phyloP scores from a whole-genome alignment of 2,113 vertebrate species.

The Gymnocephalus cernua region DNA sequence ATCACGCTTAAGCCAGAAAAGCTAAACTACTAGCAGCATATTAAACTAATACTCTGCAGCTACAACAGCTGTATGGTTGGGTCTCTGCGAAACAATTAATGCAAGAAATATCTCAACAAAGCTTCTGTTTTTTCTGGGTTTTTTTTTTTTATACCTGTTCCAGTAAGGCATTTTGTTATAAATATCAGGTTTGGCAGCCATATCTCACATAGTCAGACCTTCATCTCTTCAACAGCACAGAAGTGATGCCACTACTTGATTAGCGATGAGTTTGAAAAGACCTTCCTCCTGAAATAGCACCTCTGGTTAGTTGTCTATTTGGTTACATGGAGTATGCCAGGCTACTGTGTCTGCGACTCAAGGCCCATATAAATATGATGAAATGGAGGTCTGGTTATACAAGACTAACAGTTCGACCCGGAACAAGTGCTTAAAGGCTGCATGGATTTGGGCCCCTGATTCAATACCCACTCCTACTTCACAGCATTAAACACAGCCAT shows the following conservation, averaged over 20 bases:
- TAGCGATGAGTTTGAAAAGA: neutral
- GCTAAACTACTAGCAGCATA: slow-evolving; percentile 36
- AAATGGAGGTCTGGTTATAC: slow-evolving; percentile 16
- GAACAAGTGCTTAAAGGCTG: slow-evolving; percentile 4
- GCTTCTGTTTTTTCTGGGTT: neutral
- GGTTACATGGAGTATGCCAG: neutral
- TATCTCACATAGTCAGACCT: slow-evolving; percentile 1
- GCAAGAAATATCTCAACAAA: neutral
- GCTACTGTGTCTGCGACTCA: neutral
- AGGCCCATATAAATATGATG: slow-evolving; percentile 1
- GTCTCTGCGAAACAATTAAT: neutral
- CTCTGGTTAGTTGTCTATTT: neutral
- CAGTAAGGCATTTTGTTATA: neutral
- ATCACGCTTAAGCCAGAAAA: neutral
- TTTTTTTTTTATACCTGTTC: neutral
- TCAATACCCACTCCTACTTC: neutral
- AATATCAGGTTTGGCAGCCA: neutral
- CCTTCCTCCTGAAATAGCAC: neutral
- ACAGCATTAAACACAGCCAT: neutral
- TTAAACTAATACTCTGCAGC: slow-evolving; percentile 6
- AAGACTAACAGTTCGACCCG: slow-evolving; percentile 5
- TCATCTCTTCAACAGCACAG: slow-evolving; percentile 1
- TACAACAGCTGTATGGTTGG: slow-evolving; percentile 7
- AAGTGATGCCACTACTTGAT: neutral
- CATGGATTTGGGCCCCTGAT: neutral